Evolutionary conservation across 2,113 vertebrate species (phyloP).

Genomic region (Lepisosteus osseus): DNA sequence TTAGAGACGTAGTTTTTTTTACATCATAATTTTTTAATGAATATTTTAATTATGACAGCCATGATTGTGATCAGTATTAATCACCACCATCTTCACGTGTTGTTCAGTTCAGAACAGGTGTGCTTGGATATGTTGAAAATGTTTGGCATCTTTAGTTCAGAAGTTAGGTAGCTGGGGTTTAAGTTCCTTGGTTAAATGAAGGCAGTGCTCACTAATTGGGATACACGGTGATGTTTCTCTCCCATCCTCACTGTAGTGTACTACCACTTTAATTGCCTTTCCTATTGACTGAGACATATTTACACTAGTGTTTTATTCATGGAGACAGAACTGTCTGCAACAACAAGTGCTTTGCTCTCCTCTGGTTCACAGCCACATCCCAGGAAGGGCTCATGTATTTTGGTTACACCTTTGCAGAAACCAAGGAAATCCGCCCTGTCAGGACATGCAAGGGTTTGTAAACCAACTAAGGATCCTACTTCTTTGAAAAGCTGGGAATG

Average conservation of each 20-base stretch:
- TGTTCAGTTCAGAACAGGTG: background rate
- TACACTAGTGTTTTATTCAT: background rate
- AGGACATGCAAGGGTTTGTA: background rate
- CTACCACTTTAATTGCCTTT: too few species aligned
- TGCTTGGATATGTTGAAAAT: background rate
- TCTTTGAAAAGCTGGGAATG: background rate
- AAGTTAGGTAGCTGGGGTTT: too few species aligned
- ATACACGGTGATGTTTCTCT: too few species aligned
- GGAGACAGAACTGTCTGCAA: background rate
- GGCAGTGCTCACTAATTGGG: too few species aligned
- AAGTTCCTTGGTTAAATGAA: too few species aligned
- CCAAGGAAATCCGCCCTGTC: slow-evolving; percentile 4
- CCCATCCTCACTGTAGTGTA: too few species aligned
- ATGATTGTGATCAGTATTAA: background rate
- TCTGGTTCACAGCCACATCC: background rate
- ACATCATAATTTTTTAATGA: slow-evolving; percentile 42
- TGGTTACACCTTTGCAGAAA: slow-evolving; percentile 9
- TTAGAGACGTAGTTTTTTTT: slow-evolving; percentile 15
- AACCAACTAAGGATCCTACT: background rate
- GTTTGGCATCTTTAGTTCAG: background rate
- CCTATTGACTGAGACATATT: background rate
- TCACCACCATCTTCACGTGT: slow-evolving; percentile 8
- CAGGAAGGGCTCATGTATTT: background rate
- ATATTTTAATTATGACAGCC: slow-evolving; percentile 19
- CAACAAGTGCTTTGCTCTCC: background rate